phyloP scores from a whole-genome alignment of 1,140 invertebrate genomes.

The Anadara kagoshimensis region DNA sequence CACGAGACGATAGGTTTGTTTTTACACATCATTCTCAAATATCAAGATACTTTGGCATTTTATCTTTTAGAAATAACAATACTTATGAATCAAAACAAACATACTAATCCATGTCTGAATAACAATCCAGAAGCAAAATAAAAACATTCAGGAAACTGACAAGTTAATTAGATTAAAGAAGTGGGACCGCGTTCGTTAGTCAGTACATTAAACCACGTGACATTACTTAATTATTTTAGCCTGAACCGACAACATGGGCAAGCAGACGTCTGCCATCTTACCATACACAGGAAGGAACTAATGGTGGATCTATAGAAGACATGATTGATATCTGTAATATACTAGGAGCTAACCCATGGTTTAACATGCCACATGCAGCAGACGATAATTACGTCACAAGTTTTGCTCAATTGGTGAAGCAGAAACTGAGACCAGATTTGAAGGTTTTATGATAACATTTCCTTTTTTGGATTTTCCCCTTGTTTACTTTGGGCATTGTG shows the following conservation, averaged over 20 bases:
- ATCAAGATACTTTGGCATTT: too few relatives aligned
- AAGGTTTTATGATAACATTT: conserved; percentile 31
- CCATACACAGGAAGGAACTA: conserved; percentile 47
- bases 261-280: conserved; percentile 32
- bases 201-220: not conserved
- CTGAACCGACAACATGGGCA: conserved; percentile 54
- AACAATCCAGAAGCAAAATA: too few relatives aligned
- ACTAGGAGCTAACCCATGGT: conserved; percentile 56
- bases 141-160: too few relatives aligned
- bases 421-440: conserved; percentile 50
- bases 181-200: too few relatives aligned
- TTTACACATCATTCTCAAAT: too few relatives aligned
- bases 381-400: conserved; percentile 52
- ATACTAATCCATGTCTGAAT: too few relatives aligned
- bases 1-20: too few relatives aligned
- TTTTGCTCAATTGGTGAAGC: conserved; percentile 47
- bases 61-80: too few relatives aligned
- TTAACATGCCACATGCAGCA: conserved; percentile 59
- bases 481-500: too few relatives aligned
- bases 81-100: too few relatives aligned
- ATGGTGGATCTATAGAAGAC: conserved; percentile 54
- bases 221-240: conserved; percentile 24
- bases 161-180: too few relatives aligned
- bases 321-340: conserved; percentile 50
- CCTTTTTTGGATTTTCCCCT: too few relatives aligned